Evolutionary conservation across 1,140 invertebrate genomes (phyloP).

Genomic region (Drosophila teissieri): DNA sequence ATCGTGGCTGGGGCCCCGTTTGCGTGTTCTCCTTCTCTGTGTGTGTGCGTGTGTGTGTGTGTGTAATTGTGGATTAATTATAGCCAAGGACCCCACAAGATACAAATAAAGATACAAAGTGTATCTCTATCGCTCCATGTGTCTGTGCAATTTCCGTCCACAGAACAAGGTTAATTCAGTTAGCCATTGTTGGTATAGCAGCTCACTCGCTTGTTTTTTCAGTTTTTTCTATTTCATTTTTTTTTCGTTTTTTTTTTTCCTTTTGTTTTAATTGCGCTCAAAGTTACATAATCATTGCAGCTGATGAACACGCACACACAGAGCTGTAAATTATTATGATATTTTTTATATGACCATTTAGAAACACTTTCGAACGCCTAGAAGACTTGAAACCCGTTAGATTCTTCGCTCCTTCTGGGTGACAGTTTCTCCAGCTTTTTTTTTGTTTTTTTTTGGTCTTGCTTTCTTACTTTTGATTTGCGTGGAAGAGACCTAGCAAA

Average conservation of each 20-base stretch:
- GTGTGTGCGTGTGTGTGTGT: slow-evolving; percentile 69
- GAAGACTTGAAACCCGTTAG: slow-evolving; percentile 16
- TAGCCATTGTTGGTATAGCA: slow-evolving; percentile 57
- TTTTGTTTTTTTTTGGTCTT: not conserved
- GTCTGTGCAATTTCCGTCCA: slow-evolving; percentile 72
- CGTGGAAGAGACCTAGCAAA: slow-evolving; percentile 5
- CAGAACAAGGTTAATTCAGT: slow-evolving; percentile 80
- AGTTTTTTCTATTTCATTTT: not conserved
- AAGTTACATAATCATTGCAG: slow-evolving; percentile 71
- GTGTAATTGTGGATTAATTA: slow-evolving; percentile 80
- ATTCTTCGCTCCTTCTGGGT: slow-evolving; percentile 24
- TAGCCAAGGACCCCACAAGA: slow-evolving; percentile 77
- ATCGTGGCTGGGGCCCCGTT: slow-evolving; percentile 51
- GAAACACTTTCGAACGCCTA: slow-evolving; percentile 19
- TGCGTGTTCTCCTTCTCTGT: slow-evolving; percentile 53
- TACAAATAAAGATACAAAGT: slow-evolving; percentile 80
- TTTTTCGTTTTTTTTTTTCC: not conserved
- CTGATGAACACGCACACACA: slow-evolving; percentile 64
- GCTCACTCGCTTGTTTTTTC: slow-evolving; percentile 26
- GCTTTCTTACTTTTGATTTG: slow-evolving; percentile 11
- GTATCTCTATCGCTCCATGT: slow-evolving; percentile 61
- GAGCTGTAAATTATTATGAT: slow-evolving; percentile 16
- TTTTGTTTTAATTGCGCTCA: slow-evolving; percentile 67
- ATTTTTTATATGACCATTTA: slow-evolving; percentile 2
- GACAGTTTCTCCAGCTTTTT: slow-evolving; percentile 20